Evolutionary conservation across 2,797 vertebrate species (phyloP), one percentile per base, ranked within the genome.

Genomic region (Sparidentex hasta): DNA sequence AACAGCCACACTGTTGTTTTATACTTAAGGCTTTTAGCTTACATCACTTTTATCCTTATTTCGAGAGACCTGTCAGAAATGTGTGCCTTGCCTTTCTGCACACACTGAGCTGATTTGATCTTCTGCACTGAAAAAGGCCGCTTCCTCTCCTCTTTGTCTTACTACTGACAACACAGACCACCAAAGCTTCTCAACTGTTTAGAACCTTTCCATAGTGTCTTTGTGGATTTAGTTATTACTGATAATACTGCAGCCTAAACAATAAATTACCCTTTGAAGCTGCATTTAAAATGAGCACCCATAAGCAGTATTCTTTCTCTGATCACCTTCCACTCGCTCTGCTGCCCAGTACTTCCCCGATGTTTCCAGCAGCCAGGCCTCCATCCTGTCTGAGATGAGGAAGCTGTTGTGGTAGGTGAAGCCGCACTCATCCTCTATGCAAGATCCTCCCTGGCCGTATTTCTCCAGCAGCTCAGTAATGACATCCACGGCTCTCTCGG

Each of bases 401-500:
- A 99, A 99, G 88, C 98, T 98, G 94, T 99, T 99, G 92, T 99
- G 95, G 90, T 99, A 99, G n/a, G 95, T 97, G 90, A 98, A 98
- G 47, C 80, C 67, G 89, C 93, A 92, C 4, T 93, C 76, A 74
- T 96, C 97, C 84, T 99, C 98, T 93, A 97, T 95, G 87, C 98
- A 99, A 68, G 96, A 95, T 85, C 98, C 98, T 83, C 98, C 98
- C 81, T 99, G 97, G 47, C 97, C 97, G 0, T 99, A 95, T 89
- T 95, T 97, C 85, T 96, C 96, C 89, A 99, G 91, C 86, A 99
- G 94, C 58, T 96, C 96, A 21, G 95, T 89, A 71, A 99, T 98
- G 59, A 98, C 92, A 61, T 81, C 83, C 71, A 99, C 93, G 65
- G 97, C 97, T 91, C 95, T 96, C 90, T 97, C 96, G 58, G 98